Base-by-base conservation (phyloP, 1,140 invertebrate genomes). In the Branchinecta lindahli region DNA sequence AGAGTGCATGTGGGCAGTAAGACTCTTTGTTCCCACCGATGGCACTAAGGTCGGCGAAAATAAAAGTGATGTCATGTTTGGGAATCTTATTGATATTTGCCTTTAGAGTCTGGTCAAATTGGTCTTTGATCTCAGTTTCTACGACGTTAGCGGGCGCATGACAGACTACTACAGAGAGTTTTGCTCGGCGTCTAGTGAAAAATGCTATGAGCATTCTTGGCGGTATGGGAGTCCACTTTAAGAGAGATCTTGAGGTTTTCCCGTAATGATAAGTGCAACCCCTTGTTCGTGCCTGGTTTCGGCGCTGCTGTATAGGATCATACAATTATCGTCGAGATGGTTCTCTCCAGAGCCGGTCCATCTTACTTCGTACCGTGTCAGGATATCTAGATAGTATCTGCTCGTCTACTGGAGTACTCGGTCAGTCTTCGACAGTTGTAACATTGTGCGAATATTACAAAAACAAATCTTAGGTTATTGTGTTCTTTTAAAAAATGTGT, bases 381-480 rank as follows among this genome's bases (percentile, higher is more conserved):
- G 47, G 47, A 52, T 52, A n/a, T 52, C 47, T 52, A 52, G 47
- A 52, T 52, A n/a, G 47, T 52, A 52, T 52, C 47, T 52, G 9
- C n/a, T 9, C 47, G 9, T 52, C 47, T 52, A 9, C 47, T 52
- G 47, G 47, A 52, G 47, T 52, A n/a, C 9, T 52, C n/a, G 47
- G 9, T 52, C 47, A n/a, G 47, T 52, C 47, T 52, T 52, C 47
- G 47, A 52, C n/a, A 52, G 47, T 52, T 52, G 47, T 9, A n/a
- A 52, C 47, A 52, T 52, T n/a, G 47, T 52, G 47, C 47, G 47
- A n/a, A 52, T n/a, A 52, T 52, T 52, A 9, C 47, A n/a, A 52
- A 52, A 52, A 52, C 47, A 52, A 52, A 52, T 52, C 47, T 52
- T 52, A 52, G 47, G 47, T 52, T 52, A n/a, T 52, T 52, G 47